Conservation (phyloP, 2,888 invertebrate species). For the Boloria euphrosyne region DNA sequence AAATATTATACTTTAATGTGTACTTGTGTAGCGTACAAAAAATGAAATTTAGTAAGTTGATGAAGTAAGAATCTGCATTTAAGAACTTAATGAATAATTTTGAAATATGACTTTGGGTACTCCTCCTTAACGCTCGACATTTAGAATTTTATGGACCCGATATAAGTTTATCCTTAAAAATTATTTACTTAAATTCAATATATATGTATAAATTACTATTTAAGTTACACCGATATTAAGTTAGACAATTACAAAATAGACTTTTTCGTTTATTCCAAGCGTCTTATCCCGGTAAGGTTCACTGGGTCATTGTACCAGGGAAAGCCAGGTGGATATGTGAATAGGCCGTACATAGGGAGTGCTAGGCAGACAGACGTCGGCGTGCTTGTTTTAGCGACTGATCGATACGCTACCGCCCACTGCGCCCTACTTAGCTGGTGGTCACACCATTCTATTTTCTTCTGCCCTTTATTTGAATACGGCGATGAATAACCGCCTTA, state of each 20-base stretch:
- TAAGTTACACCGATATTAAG: background rate
- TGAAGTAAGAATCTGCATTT: too few relatives aligned
- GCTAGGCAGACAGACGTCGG: constrained; percentile 67
- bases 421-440: constrained; percentile 70
- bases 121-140: too few relatives aligned
- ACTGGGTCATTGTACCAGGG: constrained; percentile 72
- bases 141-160: too few relatives aligned
- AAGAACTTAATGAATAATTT: too few relatives aligned
- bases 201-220: too few relatives aligned
- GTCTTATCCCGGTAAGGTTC: constrained; percentile 45
- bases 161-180: too few relatives aligned
- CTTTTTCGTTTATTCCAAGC: background rate
- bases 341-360: constrained; percentile 58
- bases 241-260: background rate
- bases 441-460: constrained; percentile 67
- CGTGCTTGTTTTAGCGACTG: constrained; percentile 72
- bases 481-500: constrained; percentile 42
- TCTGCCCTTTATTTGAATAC: constrained; percentile 59
- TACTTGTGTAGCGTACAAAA: too few relatives aligned
- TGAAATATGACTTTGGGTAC: too few relatives aligned
- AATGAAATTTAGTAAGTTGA: too few relatives aligned
- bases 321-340: constrained; percentile 63
- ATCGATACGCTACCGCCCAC: constrained; percentile 71
- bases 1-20: too few relatives aligned
- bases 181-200: too few relatives aligned